phyloP scores from a whole-genome alignment of 2,888 invertebrate species.

The Nephrotoma appendiculata region DNA sequence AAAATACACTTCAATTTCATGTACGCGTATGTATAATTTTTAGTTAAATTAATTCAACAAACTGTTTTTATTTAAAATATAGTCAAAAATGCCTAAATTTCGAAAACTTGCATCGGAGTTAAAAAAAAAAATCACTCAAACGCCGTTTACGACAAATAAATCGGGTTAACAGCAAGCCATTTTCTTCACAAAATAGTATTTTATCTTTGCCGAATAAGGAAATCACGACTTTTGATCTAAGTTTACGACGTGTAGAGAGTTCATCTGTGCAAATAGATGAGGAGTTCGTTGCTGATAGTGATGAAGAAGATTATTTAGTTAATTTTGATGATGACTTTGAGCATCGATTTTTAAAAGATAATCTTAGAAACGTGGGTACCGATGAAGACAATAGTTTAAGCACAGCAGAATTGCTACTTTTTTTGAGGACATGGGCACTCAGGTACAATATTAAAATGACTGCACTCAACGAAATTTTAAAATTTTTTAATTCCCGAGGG shows the following conservation, averaged over 20 bases:
- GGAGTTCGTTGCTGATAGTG: background rate
- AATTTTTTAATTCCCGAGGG: background rate
- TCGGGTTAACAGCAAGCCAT: background rate
- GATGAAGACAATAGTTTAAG: background rate
- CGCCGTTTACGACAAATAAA: background rate
- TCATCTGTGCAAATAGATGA: background rate
- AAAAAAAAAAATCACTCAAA: background rate
- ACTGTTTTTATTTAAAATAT: no score
- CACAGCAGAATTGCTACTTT: background rate
- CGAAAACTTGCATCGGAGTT: no score
- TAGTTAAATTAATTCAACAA: no score
- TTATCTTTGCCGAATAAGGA: background rate
- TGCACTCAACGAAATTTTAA: no score
- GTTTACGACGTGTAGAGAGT: background rate
- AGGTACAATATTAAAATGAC: background rate
- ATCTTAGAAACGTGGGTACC: no score
- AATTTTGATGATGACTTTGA: background rate
- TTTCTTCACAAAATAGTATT: background rate
- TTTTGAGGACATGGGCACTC: background rate
- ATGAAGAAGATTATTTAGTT: background rate
- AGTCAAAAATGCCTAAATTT: no score
- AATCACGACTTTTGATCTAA: background rate
- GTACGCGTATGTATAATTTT: no score
- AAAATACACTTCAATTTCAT: no score
- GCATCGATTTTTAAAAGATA: background rate